Base-by-base conservation (phyloP, 2,113 vertebrate genomes). In the Microtus pennsylvanicus region DNA sequence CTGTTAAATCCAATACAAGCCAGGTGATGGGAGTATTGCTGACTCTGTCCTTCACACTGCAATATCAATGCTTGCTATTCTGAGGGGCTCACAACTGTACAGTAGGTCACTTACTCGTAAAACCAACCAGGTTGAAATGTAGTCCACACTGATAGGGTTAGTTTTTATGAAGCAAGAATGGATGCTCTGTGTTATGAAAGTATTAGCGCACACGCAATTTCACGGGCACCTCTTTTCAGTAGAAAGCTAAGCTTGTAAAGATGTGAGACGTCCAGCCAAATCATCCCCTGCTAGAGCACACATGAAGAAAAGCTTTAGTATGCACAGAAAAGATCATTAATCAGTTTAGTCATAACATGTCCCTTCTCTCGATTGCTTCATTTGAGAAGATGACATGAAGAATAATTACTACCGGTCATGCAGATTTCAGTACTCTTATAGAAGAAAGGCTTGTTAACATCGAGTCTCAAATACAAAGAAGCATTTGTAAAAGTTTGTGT, bases 21-120 rank as follows among this genome's bases (percentile, higher is more conserved):
- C 78, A 87, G 95, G 24, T 1, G 0, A 94, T 87, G 89, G 92
- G 89, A 95, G 45, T 90, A 70, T 95, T 96, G 93, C 21, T 96
- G 96, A 92, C 82, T 98, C 94, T 76, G 61, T 89, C 95, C 89
- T 93, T 95, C 75, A 7, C 11, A 90, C 42, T 91, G 33, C 90
- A 94, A 42, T 81, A 94, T 91, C 21, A 96, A 95, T 67, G 94
- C 89, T 93, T 19, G 0, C 1, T 72, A 70, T 93, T 94, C 69
- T 19, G 3, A 97, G 82, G 89, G 0, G 11, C 55, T 91, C 17
- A 14, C 0, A 21, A 85, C 0, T 0, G 63, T 55, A n/a, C 16
- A 52, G 45, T 0, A 81, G 91, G n/a, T 87, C 52, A 86, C 6
- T 35, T 58, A 24, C 45, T 91, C 74, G 30, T 67, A 28, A 0